Evolutionary conservation across 1,140 invertebrate species (phyloP), one percentile per base, ranked within the genome.

Genomic region (Helicorthomorpha holstii): DNA sequence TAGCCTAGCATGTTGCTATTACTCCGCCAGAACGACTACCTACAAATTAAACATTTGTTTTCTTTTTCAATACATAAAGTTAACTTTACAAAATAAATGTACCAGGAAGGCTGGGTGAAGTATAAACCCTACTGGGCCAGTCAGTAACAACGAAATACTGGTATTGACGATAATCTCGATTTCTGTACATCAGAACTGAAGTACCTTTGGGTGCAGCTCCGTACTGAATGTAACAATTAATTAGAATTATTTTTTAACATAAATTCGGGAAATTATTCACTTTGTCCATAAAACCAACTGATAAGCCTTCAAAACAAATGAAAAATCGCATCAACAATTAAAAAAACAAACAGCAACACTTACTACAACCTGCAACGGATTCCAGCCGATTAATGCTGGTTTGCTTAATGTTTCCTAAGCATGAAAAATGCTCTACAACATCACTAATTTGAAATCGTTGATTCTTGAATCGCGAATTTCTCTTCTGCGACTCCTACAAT

Each of bases 111-210:
- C 90, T 93, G 19, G 95, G 92, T 16, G 93, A 96, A 2, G 91
- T 94, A 70, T 99, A 99, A 51, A 98, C 88, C 54, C 96, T 95
- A 55, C 96, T 96, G 1, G 91, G 89, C 96, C 96, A 99, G 64
- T 98, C 88, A 0, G 92, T 85, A 46, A 82, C 81, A 7, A 92
- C 81, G 52, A 91, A 96, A 67, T 85, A 98, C 70, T 99, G 96
- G 61, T 81, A 71, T 63, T 89, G 81, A n/a, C 84, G 74, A 60
- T 81, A 87, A 58, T 83, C 81, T 38, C 74, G 70, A 14, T 82
- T 70, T 24, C 81, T 75, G 66, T 98, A 99, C 60, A 99, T 63
- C 46, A 99, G 74, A 25, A 98, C 78, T 0, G 94, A 98, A 0
- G 91, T 88, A 46, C 96, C 96, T 73, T 99, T 99, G 0, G 96